Evolutionary conservation across 2,888 invertebrate species (phyloP), one percentile per base, ranked within the genome.

Genomic region (Stegophylla sp.): DNA sequence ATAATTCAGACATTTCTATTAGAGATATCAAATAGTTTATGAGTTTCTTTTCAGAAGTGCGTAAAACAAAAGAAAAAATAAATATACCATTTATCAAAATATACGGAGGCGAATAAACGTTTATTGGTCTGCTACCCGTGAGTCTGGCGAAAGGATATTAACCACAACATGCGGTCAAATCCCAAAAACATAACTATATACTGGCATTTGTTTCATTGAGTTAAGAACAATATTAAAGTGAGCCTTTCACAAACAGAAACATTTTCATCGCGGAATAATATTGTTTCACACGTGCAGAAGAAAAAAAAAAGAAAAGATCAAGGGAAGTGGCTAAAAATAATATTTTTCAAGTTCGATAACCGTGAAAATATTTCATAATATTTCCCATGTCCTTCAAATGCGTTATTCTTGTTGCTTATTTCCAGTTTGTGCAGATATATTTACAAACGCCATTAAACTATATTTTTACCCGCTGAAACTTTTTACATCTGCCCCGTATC

Each of bases 331-430:
- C 67, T 48, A 48, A 26, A 17, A 48, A 48, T 69, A n/a, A 26
- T 69, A 28, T 28, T 48, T 48, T 26, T 48, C 67, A 13, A 13
- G 67, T n/a, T 51, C 28, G 1, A 28, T 12, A 69, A n/a, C n/a
- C 48, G n/a, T 48, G 48, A 48, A 69, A 69, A 48, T 28, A 28
- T 26, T 17, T 48, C 45, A 17, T n/a, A n/a, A n/a, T 69, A 20
- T 64, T 64, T 64, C 43, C 48, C 5, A 5, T 48, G 12, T 12
- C n/a, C n/a, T 67, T 48, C 26, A 41, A 67, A 69, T 28, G 45
- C 4, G 12, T 3, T 48, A 0, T 13, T 28, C 12, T 28, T 64
- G 15, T 20, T 13, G 12, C 15, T 17, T 48, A 26, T 67, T 67
- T 48, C 48, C 26, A 48, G 26, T 67, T 67, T 28, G 26, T 48